A percentile compares a stretch with the other conserved stretches of the same genome.
These are phyloP conservation scores for Artibeus jamaicensis DNA, from an alignment of 2,797 vertebrate genomes.

Conservation along the genomic window DNA sequence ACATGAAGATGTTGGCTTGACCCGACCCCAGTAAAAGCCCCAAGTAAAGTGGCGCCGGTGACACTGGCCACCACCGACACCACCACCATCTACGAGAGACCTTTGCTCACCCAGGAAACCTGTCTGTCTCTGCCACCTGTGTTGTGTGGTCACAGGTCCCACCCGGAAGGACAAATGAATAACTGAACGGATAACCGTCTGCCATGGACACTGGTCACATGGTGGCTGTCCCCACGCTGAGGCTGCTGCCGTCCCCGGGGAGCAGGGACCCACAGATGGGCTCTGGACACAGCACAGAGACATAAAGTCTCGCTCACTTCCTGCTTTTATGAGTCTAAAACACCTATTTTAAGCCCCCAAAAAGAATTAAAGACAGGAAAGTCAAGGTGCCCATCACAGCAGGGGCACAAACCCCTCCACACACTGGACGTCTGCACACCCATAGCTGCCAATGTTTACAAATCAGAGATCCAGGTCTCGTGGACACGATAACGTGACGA, in stretches of 20 bases:
- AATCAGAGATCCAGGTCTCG: neutral
- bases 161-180: neutral
- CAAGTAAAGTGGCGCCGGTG: neutral
- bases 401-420: neutral
- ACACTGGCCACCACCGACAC: neutral
- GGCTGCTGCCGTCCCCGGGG: neutral
- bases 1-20: neutral
- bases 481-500: neutral
- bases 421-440: neutral
- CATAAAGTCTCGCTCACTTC: rapidly evolving
- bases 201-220: neutral
- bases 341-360: neutral
- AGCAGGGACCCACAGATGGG: no score
- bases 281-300: neutral
- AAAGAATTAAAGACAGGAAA: neutral
- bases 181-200: rapidly evolving
- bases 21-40: neutral
- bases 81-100: no score
- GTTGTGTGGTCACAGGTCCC: neutral
- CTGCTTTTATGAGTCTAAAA: neutral
- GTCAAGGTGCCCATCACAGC: neutral
- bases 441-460: neutral
- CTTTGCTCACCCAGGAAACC: neutral
- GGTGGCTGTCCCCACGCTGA: rapidly evolving
- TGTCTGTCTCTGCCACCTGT: neutral